Percentiles rank a stretch among this genome's conserved stretches.
Conservation (phyloP, 2,113 vertebrate genomes). For the Microtus richardsoni region DNA sequence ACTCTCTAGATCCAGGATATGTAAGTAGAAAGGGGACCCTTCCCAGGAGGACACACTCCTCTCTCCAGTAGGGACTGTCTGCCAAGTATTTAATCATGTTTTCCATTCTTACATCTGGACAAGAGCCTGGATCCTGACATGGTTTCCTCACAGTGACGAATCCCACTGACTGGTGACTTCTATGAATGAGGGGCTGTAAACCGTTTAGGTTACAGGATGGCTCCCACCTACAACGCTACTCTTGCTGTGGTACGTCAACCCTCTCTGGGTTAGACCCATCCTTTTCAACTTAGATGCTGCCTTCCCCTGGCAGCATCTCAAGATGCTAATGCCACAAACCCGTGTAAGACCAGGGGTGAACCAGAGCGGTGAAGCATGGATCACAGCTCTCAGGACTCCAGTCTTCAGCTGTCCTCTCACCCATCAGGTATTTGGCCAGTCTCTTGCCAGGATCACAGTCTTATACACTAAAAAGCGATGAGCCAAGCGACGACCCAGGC, state of each 20-base stretch:
- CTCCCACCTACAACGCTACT: accelerated
- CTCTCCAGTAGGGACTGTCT: accelerated
- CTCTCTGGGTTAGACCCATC: not conserved
- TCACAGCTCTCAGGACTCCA: not conserved
- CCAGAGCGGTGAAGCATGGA: too few species aligned
- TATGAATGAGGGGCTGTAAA: not conserved
- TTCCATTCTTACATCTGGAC: not conserved
- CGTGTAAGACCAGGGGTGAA: accelerated
- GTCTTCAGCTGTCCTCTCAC: not conserved
- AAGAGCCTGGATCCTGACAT: not conserved
- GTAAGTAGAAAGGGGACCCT: not conserved
- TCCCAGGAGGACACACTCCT: not conserved
- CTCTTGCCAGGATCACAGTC: not conserved
- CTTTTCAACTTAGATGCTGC: too few species aligned
- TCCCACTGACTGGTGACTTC: not conserved
- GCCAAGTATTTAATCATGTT: too few species aligned
- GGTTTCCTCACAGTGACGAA: not conserved
- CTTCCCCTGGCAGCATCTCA: not conserved
- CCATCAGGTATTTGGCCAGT: accelerated
- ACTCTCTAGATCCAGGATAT: not conserved
- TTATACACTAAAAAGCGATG: accelerated
- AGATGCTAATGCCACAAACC: not conserved
- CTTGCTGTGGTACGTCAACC: accelerated
- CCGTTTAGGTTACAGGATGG: accelerated
- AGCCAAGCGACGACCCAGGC: accelerated